These are phyloP conservation scores for Danaus chrysippus DNA, from an alignment of 2,888 invertebrate species.

Conservation along the genomic window DNA sequence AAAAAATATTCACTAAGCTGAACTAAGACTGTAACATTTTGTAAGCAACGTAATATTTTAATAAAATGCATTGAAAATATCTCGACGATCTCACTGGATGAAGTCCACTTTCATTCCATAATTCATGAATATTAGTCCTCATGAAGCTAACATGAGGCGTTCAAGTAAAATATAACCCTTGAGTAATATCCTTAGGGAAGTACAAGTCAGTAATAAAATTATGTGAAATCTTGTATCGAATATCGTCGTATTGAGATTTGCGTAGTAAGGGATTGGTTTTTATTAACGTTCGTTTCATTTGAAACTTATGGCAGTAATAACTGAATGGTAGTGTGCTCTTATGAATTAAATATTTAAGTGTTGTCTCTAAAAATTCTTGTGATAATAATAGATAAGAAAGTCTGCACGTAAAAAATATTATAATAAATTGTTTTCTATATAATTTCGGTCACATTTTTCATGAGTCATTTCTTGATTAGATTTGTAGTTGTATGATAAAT, in stretches of 20 bases:
- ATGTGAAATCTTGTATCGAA: slow-evolving; percentile 36
- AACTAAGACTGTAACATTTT: slow-evolving; percentile 1
- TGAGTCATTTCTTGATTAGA: too few relatives aligned
- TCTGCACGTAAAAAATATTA: too few relatives aligned
- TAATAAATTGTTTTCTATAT: too few relatives aligned
- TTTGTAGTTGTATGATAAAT: too few relatives aligned
- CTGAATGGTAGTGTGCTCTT: neutral
- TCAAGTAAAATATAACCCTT: slow-evolving; percentile 43
- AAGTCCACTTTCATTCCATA: slow-evolving; percentile 43
- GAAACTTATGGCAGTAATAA: slow-evolving; percentile 2
- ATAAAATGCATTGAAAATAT: slow-evolving; percentile 24
- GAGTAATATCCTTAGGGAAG: slow-evolving; percentile 36
- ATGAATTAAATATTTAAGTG: too few relatives aligned
- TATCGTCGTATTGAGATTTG: slow-evolving; percentile 33
- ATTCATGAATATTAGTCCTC: slow-evolving; percentile 57
- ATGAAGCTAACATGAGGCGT: slow-evolving; percentile 44
- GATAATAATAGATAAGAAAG: too few relatives aligned
- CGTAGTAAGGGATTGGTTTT: slow-evolving; percentile 18
- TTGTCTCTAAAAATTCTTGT: too few relatives aligned
- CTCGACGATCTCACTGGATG: slow-evolving; percentile 25
- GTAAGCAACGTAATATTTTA: slow-evolving; percentile 20
- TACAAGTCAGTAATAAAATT: slow-evolving; percentile 41
- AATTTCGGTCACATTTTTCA: too few relatives aligned
- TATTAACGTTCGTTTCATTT: slow-evolving; percentile 9
- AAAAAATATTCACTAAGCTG: too few relatives aligned